Conservation (phyloP, 23 tunicate species). For the Trididemnum nubilum region DNA sequence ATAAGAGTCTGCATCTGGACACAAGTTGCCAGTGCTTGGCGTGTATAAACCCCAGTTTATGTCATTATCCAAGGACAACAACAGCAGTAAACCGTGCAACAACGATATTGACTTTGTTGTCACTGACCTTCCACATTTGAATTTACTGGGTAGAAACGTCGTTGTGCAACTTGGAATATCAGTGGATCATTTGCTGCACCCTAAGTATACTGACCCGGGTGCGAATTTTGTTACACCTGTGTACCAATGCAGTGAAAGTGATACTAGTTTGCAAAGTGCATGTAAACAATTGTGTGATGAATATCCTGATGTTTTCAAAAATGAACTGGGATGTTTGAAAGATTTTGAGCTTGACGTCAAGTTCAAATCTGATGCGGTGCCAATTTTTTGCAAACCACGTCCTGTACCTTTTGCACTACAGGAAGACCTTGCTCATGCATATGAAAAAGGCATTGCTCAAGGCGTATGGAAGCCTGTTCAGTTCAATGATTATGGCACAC, state of each 20-base stretch:
- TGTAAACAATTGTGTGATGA: slow-evolving; percentile 22
- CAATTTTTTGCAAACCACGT: slow-evolving; percentile 41
- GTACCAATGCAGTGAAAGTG: neutral
- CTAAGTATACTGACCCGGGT: neutral
- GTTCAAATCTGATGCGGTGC: slow-evolving; percentile 20
- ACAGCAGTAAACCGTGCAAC: neutral
- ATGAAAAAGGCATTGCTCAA: slow-evolving; percentile 20
- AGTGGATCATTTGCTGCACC: slow-evolving; percentile 22
- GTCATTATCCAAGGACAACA: neutral
- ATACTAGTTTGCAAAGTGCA: slow-evolving; percentile 9
- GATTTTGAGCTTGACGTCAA: slow-evolving; percentile 36
- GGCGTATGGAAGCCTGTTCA: slow-evolving; percentile 37
- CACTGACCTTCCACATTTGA: slow-evolving; percentile 13
- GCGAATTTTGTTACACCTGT: neutral
- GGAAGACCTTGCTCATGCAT: slow-evolving; percentile 28
- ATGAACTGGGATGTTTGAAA: slow-evolving; percentile 26
- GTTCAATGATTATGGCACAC: slow-evolving; percentile 35
- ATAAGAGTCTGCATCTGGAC: slow-evolving; percentile 29
- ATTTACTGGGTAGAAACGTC: slow-evolving; percentile 34
- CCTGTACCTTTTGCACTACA: slow-evolving; percentile 41
- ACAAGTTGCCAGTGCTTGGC: slow-evolving; percentile 22
- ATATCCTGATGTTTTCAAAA: slow-evolving; percentile 30
- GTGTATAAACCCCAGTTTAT: neutral
- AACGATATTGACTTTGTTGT: slow-evolving; percentile 20
- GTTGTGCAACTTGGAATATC: slow-evolving; percentile 22